Evolutionary conservation across 2,113 vertebrate species (phyloP).

Genomic region (Pycnonotus jocosus): DNA sequence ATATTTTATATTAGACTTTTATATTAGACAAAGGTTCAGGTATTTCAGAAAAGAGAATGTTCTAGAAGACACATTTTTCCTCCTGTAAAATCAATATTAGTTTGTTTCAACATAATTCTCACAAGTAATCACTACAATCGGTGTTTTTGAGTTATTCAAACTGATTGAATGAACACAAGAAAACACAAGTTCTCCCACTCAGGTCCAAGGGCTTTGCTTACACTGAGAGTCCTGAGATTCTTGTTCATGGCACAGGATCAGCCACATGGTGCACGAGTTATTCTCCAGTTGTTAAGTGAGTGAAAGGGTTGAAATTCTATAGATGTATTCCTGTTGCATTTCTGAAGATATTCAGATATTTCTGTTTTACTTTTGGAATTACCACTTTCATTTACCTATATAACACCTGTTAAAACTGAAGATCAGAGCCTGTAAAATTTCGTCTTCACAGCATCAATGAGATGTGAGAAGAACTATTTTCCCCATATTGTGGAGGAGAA

Average conservation of each 20-base stretch:
- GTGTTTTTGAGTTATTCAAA: neutral
- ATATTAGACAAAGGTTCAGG: neutral
- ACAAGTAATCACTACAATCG: neutral
- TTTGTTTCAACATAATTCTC: neutral
- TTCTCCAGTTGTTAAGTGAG: neutral
- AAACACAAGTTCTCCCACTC: neutral
- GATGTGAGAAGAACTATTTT: neutral
- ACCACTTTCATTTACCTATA: neutral
- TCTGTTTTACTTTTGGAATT: neutral
- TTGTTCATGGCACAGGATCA: neutral
- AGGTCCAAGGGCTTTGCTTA: neutral
- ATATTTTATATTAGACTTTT: neutral
- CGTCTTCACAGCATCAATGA: neutral
- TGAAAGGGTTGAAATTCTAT: neutral
- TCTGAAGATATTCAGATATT: neutral
- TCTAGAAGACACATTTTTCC: neutral
- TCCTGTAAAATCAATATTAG: neutral
- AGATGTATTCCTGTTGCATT: neutral
- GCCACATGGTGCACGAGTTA: neutral
- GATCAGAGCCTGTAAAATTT: neutral
- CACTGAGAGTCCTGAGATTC: neutral
- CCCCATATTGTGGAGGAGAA: neutral
- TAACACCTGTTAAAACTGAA: neutral
- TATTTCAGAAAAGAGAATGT: neutral
- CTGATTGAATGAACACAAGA: rapidly evolving